Evolutionary conservation across 2,888 invertebrate genomes (phyloP).

Genomic region (Ashinkailepas kermadecensis): DNA sequence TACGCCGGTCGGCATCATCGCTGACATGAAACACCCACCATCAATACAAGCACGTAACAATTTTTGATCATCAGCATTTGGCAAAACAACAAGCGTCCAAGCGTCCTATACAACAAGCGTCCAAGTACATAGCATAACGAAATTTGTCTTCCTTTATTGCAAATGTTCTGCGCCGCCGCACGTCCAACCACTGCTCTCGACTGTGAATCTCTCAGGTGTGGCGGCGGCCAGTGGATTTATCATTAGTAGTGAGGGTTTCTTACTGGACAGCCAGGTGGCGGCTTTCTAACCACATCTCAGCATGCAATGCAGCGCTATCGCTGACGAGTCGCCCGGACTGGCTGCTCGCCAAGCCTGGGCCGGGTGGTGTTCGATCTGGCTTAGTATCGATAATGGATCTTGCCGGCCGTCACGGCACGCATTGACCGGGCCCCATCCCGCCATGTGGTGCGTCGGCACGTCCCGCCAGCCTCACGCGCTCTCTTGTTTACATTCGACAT

Average conservation of each 20-base stretch:
- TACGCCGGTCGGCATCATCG: neutral
- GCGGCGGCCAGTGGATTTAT: neutral
- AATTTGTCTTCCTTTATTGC: neutral
- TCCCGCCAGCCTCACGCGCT: neutral
- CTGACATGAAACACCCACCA: neutral
- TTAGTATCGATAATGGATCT: neutral
- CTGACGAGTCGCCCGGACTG: neutral
- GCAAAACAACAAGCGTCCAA: neutral
- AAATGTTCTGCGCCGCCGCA: neutral
- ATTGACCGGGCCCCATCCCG: no score
- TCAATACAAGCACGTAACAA: neutral
- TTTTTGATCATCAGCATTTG: neutral
- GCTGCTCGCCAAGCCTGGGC: neutral
- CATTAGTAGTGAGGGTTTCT: neutral
- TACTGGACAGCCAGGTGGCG: neutral
- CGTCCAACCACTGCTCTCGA: neutral
- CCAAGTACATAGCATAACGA: neutral
- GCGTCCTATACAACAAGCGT: neutral
- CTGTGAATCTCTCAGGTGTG: neutral
- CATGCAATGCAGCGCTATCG: neutral
- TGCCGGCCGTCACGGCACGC: no score
- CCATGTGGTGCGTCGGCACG: neutral
- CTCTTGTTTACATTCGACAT: constrained; percentile 16
- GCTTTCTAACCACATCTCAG: neutral
- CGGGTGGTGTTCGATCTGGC: neutral